Percentiles rank a stretch among this genome's conserved stretches.
phyloP scores from a whole-genome alignment of 2,888 invertebrate genomes.

The Mythimna lalbum region DNA sequence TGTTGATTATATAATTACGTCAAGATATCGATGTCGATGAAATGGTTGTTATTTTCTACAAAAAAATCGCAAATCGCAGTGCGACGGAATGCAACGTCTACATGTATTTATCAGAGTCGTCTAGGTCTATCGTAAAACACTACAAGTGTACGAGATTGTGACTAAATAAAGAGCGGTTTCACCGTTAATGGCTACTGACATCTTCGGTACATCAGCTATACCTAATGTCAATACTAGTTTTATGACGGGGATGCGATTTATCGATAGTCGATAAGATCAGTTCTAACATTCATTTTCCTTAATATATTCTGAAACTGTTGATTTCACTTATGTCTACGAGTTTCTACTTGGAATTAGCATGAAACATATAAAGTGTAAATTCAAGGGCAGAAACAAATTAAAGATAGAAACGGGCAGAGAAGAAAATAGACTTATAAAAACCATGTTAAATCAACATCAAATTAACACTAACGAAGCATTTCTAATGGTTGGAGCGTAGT shows the following conservation, averaged over 20 bases:
- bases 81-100: conserved; percentile 67
- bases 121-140: conserved; percentile 73
- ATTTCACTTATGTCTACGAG: conserved; percentile 50
- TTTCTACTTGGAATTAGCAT: conserved; percentile 53
- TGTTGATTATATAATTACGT: conserved; percentile 75
- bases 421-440: conserved; percentile 32
- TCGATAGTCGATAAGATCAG: conserved; percentile 70
- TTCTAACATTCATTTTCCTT: conserved; percentile 36
- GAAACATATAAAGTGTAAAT: conserved; percentile 20
- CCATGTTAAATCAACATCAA: conserved; percentile 36
- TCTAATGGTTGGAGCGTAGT: conserved; percentile 31
- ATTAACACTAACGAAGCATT: conserved; percentile 43
- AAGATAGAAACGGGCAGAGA: conserved; percentile 1
- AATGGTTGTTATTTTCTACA: conserved; percentile 70
- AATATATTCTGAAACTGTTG: conserved; percentile 47
- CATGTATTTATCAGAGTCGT: conserved; percentile 71
- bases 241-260: conserved; percentile 67
- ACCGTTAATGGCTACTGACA: conserved; percentile 83
- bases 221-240: conserved; percentile 76
- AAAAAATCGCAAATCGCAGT: conserved; percentile 65
- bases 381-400: conserved; percentile 5
- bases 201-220: conserved; percentile 79
- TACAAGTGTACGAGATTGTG: conserved; percentile 76
- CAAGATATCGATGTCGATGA: conserved; percentile 73
- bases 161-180: conserved; percentile 83